Evolutionary conservation across 2,888 invertebrate genomes (phyloP).

Genomic region (Chaetoderma sp.): DNA sequence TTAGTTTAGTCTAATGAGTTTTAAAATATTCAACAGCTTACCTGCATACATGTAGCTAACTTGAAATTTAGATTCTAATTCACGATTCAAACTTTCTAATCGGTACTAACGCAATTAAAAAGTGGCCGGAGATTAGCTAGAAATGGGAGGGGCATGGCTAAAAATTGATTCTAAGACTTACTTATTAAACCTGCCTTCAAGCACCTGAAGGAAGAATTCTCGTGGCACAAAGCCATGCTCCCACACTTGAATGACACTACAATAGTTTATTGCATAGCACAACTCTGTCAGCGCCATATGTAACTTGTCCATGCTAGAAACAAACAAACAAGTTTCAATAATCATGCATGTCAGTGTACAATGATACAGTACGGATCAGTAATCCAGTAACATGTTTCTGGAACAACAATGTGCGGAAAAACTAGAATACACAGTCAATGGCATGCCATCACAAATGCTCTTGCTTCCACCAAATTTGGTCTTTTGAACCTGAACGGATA

Average conservation of each 20-base stretch:
- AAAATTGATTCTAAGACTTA: slow-evolving; percentile 39
- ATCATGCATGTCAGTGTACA: background rate
- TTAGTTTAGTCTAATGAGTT: too few relatives aligned
- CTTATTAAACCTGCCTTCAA: slow-evolving; percentile 80
- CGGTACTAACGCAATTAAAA: background rate
- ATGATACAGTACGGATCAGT: background rate
- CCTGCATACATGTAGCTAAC: too few relatives aligned
- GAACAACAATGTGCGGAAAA: background rate
- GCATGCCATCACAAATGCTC: too few relatives aligned
- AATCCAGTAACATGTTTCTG: background rate
- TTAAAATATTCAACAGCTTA: too few relatives aligned
- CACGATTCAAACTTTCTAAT: background rate
- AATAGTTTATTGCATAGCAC: slow-evolving; percentile 96
- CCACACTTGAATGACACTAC: slow-evolving; percentile 97
- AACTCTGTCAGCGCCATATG: slow-evolving; percentile 98
- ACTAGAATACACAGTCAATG: too few relatives aligned
- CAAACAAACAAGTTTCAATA: slow-evolving; percentile 11
- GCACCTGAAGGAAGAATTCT: slow-evolving; percentile 95
- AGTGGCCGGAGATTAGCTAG: background rate
- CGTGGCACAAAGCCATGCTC: slow-evolving; percentile 98
- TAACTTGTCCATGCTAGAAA: slow-evolving; percentile 88
- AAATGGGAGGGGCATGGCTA: background rate
- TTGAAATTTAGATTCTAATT: too few relatives aligned
- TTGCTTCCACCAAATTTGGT: background rate
- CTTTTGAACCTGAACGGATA: too few relatives aligned